Evolutionary conservation across 1,140 invertebrate species (phyloP).

Genomic region (Drosophila saltans): DNA sequence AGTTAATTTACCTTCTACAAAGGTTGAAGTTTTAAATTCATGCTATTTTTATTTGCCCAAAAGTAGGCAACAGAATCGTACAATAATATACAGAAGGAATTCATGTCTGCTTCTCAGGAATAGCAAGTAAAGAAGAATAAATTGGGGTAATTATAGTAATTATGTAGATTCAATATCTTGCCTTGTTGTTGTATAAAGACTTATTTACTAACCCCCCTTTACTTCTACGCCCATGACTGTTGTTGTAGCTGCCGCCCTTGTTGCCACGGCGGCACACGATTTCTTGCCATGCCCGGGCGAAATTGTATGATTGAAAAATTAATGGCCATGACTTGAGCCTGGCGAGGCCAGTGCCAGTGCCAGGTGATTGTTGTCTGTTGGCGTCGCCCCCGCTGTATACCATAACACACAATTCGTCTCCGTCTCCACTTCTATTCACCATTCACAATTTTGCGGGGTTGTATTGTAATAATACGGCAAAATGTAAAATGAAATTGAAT

Average conservation of each 20-base stretch:
- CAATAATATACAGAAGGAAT: too few relatives aligned
- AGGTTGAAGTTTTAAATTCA: too few relatives aligned
- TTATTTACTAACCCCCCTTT: not conserved
- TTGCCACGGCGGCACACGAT: conserved; percentile 18
- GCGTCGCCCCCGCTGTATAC: conserved; percentile 5
- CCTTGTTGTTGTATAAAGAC: too few relatives aligned
- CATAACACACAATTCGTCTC: not conserved
- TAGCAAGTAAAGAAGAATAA: too few relatives aligned
- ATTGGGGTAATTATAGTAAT: too few relatives aligned
- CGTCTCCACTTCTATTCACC: not conserved
- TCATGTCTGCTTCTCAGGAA: too few relatives aligned
- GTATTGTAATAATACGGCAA: conserved; percentile 66
- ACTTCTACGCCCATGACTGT: not conserved
- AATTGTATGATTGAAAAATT: conserved; percentile 80
- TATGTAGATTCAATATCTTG: too few relatives aligned
- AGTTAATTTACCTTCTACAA: too few relatives aligned
- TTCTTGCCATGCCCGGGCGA: conserved; percentile 38
- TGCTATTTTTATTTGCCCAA: too few relatives aligned
- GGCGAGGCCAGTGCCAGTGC: not conserved
- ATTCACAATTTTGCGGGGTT: conserved; percentile 18
- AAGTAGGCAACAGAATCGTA: too few relatives aligned
- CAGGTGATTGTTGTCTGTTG: conserved; percentile 20
- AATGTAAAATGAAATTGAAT: conserved; percentile 71
- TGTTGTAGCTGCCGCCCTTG: conserved; percentile 7
- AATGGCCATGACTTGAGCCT: conserved; percentile 49